Evolutionary conservation across 1,140 invertebrate species (phyloP).

Genomic region (Thaumetopoea pityocampa): DNA sequence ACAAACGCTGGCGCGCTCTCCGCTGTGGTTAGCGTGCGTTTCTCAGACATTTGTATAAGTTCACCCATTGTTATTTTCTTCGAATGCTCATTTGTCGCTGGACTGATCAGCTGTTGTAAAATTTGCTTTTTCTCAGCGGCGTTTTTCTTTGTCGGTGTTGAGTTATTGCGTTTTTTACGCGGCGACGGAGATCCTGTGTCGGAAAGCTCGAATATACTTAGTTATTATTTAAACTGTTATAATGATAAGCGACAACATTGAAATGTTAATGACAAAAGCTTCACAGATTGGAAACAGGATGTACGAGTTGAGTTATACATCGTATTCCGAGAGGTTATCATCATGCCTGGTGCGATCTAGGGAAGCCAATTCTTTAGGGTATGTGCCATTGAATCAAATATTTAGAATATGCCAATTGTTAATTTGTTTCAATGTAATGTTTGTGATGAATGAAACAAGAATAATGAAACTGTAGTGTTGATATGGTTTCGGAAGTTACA

Average conservation of each 20-base stretch:
- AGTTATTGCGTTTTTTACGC: conserved; percentile 84
- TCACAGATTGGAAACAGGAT: conserved; percentile 21
- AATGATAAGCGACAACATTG: conserved; percentile 37
- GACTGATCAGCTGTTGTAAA: conserved; percentile 81
- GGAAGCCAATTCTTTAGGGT: conserved; percentile 67
- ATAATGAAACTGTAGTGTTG: conserved; percentile 18
- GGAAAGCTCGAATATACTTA: conserved; percentile 25
- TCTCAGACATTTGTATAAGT: conserved; percentile 82
- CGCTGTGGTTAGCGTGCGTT: conserved; percentile 64
- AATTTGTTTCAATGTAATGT: conserved; percentile 14
- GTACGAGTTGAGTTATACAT: conserved; percentile 22
- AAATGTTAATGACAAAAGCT: conserved; percentile 40
- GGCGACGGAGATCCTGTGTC: conserved; percentile 81
- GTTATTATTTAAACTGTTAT: conserved; percentile 9
- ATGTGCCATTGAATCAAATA: conserved; percentile 33
- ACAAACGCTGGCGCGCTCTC: conserved; percentile 67
- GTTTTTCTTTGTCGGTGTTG: conserved; percentile 82
- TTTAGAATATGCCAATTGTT: conserved; percentile 37
- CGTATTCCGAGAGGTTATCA: conserved; percentile 28
- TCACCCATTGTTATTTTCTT: conserved; percentile 80
- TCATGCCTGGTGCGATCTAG: conserved; percentile 58
- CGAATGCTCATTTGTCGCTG: conserved; percentile 66
- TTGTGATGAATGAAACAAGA: conserved; percentile 11
- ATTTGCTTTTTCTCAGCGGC: conserved; percentile 85
- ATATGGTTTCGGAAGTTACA: no score